Evolutionary conservation across 2,888 invertebrate species (phyloP).

Genomic region (Trissoscelio sp.): DNA sequence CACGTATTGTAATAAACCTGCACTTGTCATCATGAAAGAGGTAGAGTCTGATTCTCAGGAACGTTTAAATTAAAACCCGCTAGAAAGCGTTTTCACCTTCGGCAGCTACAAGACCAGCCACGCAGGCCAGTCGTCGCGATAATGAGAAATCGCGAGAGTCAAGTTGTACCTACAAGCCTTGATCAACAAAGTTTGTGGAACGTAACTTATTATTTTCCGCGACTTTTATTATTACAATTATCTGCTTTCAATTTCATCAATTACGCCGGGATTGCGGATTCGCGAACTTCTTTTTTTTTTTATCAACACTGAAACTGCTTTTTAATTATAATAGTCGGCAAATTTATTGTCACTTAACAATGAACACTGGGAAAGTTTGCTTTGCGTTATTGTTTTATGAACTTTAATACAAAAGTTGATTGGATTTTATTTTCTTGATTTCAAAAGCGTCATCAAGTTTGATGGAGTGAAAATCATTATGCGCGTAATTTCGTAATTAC

Average conservation of each 20-base stretch:
- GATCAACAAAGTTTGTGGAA: constrained; percentile 45
- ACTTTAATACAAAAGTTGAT: constrained; percentile 12
- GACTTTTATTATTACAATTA: constrained; percentile 16
- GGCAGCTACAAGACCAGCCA: constrained; percentile 31
- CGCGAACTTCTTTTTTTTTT: background rate
- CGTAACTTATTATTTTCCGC: constrained; percentile 34
- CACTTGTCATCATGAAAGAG: constrained; percentile 36
- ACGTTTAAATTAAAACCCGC: constrained; percentile 63
- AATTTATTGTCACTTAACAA: constrained; percentile 13
- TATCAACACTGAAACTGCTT: background rate
- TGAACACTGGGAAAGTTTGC: constrained; percentile 1
- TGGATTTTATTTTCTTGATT: constrained; percentile 5
- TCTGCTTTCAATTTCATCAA: constrained; percentile 35
- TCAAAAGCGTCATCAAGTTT: background rate
- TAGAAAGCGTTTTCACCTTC: constrained; percentile 72
- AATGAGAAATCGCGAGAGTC: constrained; percentile 65
- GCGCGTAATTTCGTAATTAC: background rate
- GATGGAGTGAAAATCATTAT: constrained; percentile 3
- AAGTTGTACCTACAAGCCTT: constrained; percentile 36
- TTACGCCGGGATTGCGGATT: background rate
- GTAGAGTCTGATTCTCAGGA: constrained; percentile 28
- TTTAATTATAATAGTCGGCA: background rate
- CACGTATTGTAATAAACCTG: constrained; percentile 15
- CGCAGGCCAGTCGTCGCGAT: constrained; percentile 53
- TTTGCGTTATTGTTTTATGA: background rate